A percentile compares a stretch with the other conserved stretches of the same genome.
Conservation (phyloP, 37 sponge, comb jelly and placozoan genomes). For the Oscarella lobularis region DNA sequence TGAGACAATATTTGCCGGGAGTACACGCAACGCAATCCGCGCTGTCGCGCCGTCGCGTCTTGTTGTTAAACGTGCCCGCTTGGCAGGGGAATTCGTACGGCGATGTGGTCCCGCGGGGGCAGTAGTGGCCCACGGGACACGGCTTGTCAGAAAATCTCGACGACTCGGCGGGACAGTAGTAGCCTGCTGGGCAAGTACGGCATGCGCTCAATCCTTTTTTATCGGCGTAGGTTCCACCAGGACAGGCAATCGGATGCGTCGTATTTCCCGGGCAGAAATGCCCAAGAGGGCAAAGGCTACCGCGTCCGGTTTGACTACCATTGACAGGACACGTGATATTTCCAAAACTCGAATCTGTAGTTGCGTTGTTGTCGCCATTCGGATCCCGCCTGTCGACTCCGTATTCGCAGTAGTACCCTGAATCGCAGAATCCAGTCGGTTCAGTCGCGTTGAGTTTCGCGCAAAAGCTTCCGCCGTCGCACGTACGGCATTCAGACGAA, state of each 20-base stretch:
- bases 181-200: slow-evolving; percentile 9
- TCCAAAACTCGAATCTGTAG: not conserved
- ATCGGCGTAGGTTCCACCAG: slow-evolving; percentile 11
- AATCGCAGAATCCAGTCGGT: slow-evolving; percentile 9
- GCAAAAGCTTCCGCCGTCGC: slow-evolving; percentile 22
- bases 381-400: slow-evolving; percentile 20
- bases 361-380: not conserved
- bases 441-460: slow-evolving; percentile 11
- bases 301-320: slow-evolving; percentile 8
- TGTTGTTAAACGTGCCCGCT: slow-evolving; percentile 14
- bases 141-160: not conserved
- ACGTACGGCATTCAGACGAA: slow-evolving; percentile 7
- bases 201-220: slow-evolving; percentile 2
- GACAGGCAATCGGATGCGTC: slow-evolving; percentile 7
- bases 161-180: slow-evolving; percentile 12
- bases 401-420: slow-evolving; percentile 22
- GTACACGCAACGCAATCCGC: slow-evolving; percentile 12
- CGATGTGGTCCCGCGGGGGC: slow-evolving; percentile 10
- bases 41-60: not conserved
- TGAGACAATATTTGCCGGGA: slow-evolving; percentile 10
- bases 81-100: slow-evolving; percentile 12
- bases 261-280: slow-evolving; percentile 5
- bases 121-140: slow-evolving; percentile 27
- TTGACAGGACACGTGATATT: not conserved
- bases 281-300: not conserved